Evolutionary conservation across 2,113 vertebrate genomes (phyloP), one percentile per base, ranked within the genome.

Genomic region (Cercocebus atys): DNA sequence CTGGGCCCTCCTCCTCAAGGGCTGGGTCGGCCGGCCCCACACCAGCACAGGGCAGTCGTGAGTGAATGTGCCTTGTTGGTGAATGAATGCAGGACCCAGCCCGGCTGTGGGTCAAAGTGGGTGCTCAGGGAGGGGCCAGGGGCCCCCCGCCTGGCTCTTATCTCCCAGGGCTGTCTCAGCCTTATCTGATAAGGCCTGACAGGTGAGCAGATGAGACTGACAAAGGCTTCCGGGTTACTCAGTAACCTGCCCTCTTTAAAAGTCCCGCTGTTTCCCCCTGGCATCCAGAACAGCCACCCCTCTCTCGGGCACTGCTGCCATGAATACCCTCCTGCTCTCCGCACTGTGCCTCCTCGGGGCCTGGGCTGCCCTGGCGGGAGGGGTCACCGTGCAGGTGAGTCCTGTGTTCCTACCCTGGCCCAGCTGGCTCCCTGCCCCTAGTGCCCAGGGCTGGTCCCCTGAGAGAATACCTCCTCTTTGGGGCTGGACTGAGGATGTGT

Each of bases 171-270:
- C 73, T 90, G 83, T 90, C 92, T 57, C 4, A 72, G 57, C 66
- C 96, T 97, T 98, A 97, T 97, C 92, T 96, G 96, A 96, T 97
- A 73, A 80, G 92, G 35, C 35, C 52, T 25, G 79, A 96, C 79
- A 82, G 64, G 75, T 47, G 38, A 92, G 38, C 80, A 52, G 81
- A 92, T 88, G 90, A 84, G 82, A 43, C 5, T 93, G 96, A 95
- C 93, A 78, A 40, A 75, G 72, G 7, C 57, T n/a, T 22, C 61
- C 5, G 27, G 87, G 96, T 98, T 98, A 97, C 90, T 98, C 84
- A 98, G 92, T 98, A 98, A 98, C 97, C 23, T 32, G 68, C 57
- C 32, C 59, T 90, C 95, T 88, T 97, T 97, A 97, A 97, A 98
- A 96, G 81, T 35, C 66, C 81, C 47, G 11, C 38, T 66, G 87